Percentiles rank a stretch among this genome's conserved stretches.
These are phyloP conservation scores for Drosophila imparisetae DNA, from an alignment of 2,888 invertebrate genomes.

Conservation along the genomic window DNA sequence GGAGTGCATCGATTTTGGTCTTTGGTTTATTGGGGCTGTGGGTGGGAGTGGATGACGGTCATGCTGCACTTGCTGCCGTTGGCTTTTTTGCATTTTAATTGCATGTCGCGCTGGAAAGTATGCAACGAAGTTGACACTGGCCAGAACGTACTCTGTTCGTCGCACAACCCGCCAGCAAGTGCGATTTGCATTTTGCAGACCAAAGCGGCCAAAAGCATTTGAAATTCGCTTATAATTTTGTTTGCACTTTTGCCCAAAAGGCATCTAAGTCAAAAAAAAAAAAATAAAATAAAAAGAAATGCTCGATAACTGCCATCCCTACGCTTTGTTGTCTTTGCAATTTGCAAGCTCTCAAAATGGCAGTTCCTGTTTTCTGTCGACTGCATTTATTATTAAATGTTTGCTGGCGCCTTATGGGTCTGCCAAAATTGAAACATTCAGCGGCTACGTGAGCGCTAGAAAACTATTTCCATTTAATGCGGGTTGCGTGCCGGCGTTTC, in stretches of 20 bases:
- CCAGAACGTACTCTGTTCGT: constrained; percentile 2
- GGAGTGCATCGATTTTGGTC: constrained; percentile 76
- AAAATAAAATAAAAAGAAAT: constrained; percentile 28
- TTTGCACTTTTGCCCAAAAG: constrained; percentile 64
- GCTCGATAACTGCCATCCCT: constrained; percentile 24
- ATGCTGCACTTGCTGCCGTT: constrained; percentile 42
- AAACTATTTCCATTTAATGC: constrained; percentile 42
- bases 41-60: neutral
- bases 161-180: constrained; percentile 37
- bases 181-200: constrained; percentile 77
- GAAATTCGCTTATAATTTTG: constrained; percentile 73
- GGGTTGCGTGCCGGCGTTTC: constrained; percentile 56
- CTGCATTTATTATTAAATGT: constrained; percentile 72
- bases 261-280: constrained; percentile 37
- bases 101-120: constrained; percentile 74
- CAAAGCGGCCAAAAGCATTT: constrained; percentile 65
- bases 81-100: constrained; percentile 80
- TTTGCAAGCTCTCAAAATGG: constrained; percentile 34
- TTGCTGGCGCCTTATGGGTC: constrained; percentile 60
- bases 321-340: constrained; percentile 43
- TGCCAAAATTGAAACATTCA: constrained; percentile 79
- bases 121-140: constrained; percentile 65
- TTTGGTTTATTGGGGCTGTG: constrained; percentile 46
- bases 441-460: constrained; percentile 60
- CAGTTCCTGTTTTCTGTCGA: constrained; percentile 28